Base-by-base conservation (phyloP, 2,797 vertebrate species). In the Anguilla megastoma region DNA sequence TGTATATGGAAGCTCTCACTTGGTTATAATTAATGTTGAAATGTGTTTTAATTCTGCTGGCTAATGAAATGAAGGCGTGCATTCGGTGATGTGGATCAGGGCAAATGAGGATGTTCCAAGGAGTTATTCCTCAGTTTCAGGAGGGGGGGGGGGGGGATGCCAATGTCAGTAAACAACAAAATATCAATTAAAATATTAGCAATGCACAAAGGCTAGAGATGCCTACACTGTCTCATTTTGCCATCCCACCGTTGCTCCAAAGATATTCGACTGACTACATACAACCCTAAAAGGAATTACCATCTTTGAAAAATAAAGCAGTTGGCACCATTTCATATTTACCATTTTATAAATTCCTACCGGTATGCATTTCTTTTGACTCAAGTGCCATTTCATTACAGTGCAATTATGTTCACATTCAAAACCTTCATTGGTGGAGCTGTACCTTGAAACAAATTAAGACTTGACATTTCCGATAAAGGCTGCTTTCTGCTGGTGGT, bases 1-100 rank as follows among this genome's bases (percentile, higher is more conserved):
- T 54, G 12, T 58, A 80, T 27, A 48, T 30, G 36, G 79, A 83
- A 45, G 45, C 9, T n/a, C 7, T 27, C 14, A 21, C 56, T 83
- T 83, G 7, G 60, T 33, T 82, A 50, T 50, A 82, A 82, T 50
- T 48, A 48, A 82, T 30, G n/a, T 27, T 66, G 79, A 83, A 45
- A 45, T 12, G 6, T 66, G 27, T 83, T 82, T 82, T 82, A 82
- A 82, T 82, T 87, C 10, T 2, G 12, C 41, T 50, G 41, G 14
- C 86, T 87, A 83, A 66, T 87, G 24, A 82, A 87, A 83, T 83
- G 58, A 83, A 66, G 54, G 45, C 41, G 27, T 48, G 56, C 14
- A 36, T 58, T 54, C 18, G n/a, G 86, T 83, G 36, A 8, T 41
- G 14, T 83, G 58, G 27, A 83, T 33, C 54, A 41, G 27, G 54